These are phyloP conservation scores for Rhabdophis nuchalis DNA, from an alignment of 2,797 vertebrate species.

Conservation along the genomic window DNA sequence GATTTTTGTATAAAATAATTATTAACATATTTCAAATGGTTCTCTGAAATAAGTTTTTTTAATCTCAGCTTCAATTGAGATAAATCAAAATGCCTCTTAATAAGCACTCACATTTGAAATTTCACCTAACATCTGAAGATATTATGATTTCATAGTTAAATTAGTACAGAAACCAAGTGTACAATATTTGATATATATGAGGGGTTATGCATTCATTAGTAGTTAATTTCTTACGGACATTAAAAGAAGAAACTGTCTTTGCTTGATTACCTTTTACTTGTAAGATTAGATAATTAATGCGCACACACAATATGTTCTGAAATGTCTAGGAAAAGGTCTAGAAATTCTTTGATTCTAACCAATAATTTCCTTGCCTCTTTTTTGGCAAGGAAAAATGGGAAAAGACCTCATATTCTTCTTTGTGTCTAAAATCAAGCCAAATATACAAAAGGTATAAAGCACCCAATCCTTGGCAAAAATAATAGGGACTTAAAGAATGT, in stretches of 20 bases:
- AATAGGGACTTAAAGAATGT: background rate
- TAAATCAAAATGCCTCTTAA: background rate
- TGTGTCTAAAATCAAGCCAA: background rate
- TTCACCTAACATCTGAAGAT: slow-evolving; percentile 14
- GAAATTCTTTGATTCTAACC: slow-evolving; percentile 17
- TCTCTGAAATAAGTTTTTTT: slow-evolving; percentile 4
- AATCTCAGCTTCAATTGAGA: background rate
- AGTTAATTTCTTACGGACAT: slow-evolving; percentile 3
- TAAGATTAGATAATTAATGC: slow-evolving; percentile 1
- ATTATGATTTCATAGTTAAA: slow-evolving; percentile 14
- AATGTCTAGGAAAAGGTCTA: background rate
- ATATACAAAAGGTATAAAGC: background rate
- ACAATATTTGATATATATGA: slow-evolving; percentile 9
- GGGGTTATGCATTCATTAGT: slow-evolving; percentile 36
- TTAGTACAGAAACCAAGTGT: slow-evolving; percentile 28
- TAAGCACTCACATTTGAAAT: background rate
- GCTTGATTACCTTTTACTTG: background rate
- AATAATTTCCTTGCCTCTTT: slow-evolving; percentile 7
- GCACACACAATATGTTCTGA: background rate
- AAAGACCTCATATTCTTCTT: background rate
- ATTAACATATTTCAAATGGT: slow-evolving; percentile 4
- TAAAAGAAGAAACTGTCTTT: slow-evolving; percentile 23
- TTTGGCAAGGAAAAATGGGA: background rate
- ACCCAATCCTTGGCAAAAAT: background rate
- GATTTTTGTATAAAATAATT: slow-evolving; percentile 41